Evolutionary conservation across 2,797 vertebrate species (phyloP).

Genomic region (Vespertilio murinus): DNA sequence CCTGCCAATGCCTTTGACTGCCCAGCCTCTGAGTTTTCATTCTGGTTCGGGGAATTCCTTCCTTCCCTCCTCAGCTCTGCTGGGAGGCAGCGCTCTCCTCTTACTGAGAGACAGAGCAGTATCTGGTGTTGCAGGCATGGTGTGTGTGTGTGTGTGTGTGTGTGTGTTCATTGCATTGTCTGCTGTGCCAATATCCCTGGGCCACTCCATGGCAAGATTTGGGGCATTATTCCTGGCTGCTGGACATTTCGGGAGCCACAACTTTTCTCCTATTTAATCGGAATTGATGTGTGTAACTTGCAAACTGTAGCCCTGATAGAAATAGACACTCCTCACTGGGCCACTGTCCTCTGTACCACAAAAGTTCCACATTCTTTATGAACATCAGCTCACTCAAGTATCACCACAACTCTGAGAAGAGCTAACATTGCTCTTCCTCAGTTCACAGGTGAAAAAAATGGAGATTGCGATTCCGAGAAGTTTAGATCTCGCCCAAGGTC

Average conservation of each 20-base stretch:
- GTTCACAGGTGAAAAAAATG: not conserved
- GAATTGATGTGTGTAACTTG: not conserved
- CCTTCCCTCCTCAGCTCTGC: not conserved
- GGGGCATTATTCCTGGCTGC: not conserved
- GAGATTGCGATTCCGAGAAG: not conserved
- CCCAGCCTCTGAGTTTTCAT: not conserved
- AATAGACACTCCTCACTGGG: not conserved
- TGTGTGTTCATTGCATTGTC: not conserved
- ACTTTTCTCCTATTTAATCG: not conserved
- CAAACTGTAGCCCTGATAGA: not conserved
- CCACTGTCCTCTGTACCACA: not conserved
- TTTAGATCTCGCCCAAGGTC: not conserved
- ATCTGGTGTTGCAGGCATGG: accelerated
- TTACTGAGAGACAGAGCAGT: not conserved
- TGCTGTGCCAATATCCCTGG: accelerated
- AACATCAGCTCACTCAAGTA: not conserved
- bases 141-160: no score
- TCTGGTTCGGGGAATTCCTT: not conserved
- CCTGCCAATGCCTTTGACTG: not conserved
- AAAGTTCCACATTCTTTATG: not conserved
- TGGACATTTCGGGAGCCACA: not conserved
- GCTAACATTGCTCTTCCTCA: not conserved
- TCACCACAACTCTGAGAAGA: not conserved
- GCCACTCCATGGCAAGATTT: no score
- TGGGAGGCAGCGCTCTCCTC: not conserved